A percentile compares a stretch with the other conserved stretches of the same genome.
These are phyloP conservation scores for Casuarius casuarius DNA, from an alignment of 2,113 vertebrate species.

Conservation along the genomic window DNA sequence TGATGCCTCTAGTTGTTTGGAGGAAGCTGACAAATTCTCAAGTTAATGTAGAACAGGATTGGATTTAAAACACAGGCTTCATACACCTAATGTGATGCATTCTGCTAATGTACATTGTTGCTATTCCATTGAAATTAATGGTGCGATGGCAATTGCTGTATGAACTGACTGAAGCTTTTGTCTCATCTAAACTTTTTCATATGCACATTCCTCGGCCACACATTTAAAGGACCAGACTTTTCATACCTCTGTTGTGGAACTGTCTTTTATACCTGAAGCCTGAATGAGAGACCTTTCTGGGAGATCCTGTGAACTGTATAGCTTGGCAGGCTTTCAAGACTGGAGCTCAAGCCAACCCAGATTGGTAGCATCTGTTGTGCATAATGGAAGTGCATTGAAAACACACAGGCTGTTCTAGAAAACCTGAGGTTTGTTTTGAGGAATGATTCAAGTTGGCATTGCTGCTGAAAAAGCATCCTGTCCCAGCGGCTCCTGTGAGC, in stretches of 20 bases:
- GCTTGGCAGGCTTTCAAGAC: not conserved
- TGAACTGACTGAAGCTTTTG: not conserved
- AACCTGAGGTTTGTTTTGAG: not conserved
- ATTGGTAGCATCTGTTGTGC: conserved; percentile 9
- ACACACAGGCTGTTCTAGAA: not conserved
- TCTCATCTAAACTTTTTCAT: not conserved
- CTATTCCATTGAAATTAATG: not conserved
- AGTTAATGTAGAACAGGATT: not conserved
- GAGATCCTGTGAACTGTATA: not conserved
- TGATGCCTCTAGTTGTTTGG: not conserved
- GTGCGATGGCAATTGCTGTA: not conserved
- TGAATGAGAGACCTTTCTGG: not conserved
- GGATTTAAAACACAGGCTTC: not conserved
- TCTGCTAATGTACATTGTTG: not conserved
- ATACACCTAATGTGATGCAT: not conserved
- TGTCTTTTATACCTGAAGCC: not conserved
- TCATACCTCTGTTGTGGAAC: not conserved
- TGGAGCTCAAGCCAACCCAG: not conserved
- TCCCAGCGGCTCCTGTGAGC: not conserved
- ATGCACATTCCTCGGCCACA: not conserved
- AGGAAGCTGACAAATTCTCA: not conserved
- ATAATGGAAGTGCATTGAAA: not conserved
- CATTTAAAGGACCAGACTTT: not conserved
- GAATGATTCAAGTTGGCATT: not conserved
- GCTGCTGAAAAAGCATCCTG: not conserved